phyloP scores from a whole-genome alignment of 64 coral and sea anemone genomes.

The Montipora foliosa region DNA sequence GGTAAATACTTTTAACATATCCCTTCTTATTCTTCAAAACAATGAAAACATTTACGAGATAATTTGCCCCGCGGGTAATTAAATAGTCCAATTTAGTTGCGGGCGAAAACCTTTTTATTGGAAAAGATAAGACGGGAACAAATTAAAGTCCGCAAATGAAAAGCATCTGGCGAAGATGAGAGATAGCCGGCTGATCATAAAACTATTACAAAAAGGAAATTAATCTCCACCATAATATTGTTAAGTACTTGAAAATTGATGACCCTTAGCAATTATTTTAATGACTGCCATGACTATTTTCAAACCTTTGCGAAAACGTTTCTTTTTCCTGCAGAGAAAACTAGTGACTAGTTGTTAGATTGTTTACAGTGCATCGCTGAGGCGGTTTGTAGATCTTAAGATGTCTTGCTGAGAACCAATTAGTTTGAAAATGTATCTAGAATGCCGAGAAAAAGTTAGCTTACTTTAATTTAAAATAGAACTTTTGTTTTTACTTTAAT shows the following conservation, averaged over 20 bases:
- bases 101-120: conserved; percentile 65
- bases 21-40: conserved; percentile 2
- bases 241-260: conserved; percentile 31
- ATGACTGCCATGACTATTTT: background rate
- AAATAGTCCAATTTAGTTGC: conserved; percentile 80
- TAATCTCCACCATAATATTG: conserved; percentile 36
- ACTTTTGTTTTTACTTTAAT: conserved; percentile 36
- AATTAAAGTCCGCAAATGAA: conserved; percentile 38
- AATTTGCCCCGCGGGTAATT: conserved; percentile 68
- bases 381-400: conserved; percentile 28
- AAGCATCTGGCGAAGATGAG: conserved; percentile 53
- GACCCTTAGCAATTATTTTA: conserved; percentile 13
- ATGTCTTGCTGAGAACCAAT: conserved; percentile 25
- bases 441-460: background rate
- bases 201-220: conserved; percentile 78
- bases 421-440: conserved; percentile 44
- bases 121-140: conserved; percentile 77
- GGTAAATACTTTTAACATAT: conserved; percentile 43
- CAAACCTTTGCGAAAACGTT: background rate
- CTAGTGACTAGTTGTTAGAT: background rate
- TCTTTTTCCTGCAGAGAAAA: background rate
- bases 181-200: conserved; percentile 62
- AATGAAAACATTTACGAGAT: conserved; percentile 1
- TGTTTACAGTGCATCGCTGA: conserved; percentile 16
- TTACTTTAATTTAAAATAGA: background rate